Conservation (phyloP, 2,888 invertebrate species). For the Chrysodeixis includens region DNA sequence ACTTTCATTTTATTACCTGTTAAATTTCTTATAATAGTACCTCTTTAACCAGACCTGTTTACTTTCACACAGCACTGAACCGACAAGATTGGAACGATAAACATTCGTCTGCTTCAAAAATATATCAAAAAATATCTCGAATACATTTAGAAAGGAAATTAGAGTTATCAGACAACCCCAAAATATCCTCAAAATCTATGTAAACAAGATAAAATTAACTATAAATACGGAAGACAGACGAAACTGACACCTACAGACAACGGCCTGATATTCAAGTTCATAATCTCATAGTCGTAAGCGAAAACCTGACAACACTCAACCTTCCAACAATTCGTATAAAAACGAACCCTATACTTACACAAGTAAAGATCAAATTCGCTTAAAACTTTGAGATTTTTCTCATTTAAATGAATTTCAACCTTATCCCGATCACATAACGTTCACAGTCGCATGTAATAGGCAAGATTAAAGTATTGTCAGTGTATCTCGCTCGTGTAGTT, state of each 20-base stretch:
- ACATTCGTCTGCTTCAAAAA: neutral
- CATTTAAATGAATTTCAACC: neutral
- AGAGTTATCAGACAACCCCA: neutral
- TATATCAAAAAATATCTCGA: neutral
- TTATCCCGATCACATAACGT: neutral
- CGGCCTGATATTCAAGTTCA: neutral
- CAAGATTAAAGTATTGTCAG: neutral
- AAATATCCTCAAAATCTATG: neutral
- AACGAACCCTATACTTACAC: neutral
- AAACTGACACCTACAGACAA: neutral
- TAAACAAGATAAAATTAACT: neutral
- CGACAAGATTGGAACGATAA: neutral
- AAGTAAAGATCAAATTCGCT: neutral
- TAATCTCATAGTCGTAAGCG: neutral
- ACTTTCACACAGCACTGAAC: neutral
- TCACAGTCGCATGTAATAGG: neutral
- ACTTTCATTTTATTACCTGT: neutral
- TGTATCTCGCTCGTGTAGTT: neutral
- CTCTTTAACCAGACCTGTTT: neutral
- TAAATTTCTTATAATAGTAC: neutral
- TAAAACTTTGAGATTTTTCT: neutral
- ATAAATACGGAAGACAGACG: neutral
- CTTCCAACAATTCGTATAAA: neutral
- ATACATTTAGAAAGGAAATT: neutral
- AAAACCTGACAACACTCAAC: neutral